These are phyloP conservation scores for Papilio polyxenes DNA, from an alignment of 1,140 invertebrate species.

Conservation along the genomic window DNA sequence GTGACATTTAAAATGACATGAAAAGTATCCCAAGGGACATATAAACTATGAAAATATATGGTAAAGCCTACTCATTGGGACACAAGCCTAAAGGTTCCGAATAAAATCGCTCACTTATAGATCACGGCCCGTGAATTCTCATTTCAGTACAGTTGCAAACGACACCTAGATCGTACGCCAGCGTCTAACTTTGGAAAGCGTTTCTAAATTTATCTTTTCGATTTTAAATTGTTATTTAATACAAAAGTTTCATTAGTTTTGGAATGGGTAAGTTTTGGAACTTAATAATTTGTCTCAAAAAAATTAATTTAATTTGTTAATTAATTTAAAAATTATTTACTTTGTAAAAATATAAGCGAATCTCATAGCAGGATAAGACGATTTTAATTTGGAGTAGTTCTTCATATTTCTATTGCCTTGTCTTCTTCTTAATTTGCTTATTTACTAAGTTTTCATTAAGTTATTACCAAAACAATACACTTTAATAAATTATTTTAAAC, in stretches of 20 bases:
- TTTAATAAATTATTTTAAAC: no score
- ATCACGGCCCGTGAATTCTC: constrained; percentile 18
- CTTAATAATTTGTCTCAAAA: not conserved
- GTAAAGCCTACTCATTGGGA: not conserved
- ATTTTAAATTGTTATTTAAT: not conserved
- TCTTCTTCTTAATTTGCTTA: no score
- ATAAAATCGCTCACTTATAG: constrained; percentile 33
- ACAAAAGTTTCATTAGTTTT: not conserved
- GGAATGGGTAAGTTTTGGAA: constrained; percentile 5
- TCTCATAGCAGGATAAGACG: no score
- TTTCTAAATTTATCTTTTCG: not conserved
- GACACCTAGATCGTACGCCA: not conserved
- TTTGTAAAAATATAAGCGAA: no score
- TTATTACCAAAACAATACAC: no score
- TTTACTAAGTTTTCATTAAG: no score
- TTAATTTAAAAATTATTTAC: no score
- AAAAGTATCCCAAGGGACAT: not conserved
- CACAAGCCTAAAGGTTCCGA: constrained; percentile 15
- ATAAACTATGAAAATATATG: constrained; percentile 7
- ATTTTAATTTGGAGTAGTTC: no score
- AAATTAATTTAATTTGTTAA: not conserved
- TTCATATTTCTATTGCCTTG: no score
- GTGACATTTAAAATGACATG: constrained; percentile 13
- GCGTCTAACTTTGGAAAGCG: not conserved
- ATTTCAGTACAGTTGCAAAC: constrained; percentile 27